Conservation (phyloP, 2,888 invertebrate species). For the Chouioia cunea region DNA sequence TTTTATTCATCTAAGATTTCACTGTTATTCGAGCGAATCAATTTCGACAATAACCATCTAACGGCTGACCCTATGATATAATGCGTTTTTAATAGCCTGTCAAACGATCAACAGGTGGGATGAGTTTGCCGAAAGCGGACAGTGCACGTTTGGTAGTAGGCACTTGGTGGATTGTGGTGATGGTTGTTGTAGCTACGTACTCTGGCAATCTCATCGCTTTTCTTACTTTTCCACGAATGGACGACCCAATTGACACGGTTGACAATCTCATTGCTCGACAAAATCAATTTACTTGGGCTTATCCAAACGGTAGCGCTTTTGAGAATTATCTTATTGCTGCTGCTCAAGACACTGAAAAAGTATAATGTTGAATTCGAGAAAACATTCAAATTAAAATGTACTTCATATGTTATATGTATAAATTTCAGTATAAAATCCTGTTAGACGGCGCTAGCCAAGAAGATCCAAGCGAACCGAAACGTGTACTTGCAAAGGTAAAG, state of each 20-base stretch:
- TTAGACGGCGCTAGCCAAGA: constrained; percentile 71
- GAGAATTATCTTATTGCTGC: constrained; percentile 76
- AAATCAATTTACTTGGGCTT: constrained; percentile 80
- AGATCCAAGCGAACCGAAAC: constrained; percentile 53
- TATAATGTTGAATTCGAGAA: background rate
- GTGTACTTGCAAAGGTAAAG: constrained; percentile 73
- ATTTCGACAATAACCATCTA: constrained; percentile 1
- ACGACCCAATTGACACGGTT: constrained; percentile 78
- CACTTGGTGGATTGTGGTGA: constrained; percentile 92
- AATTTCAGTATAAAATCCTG: constrained; percentile 71
- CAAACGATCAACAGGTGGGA: constrained; percentile 77
- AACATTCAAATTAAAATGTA: background rate
- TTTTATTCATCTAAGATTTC: background rate
- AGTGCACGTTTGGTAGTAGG: constrained; percentile 89
- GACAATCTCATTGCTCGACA: constrained; percentile 74
- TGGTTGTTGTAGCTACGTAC: constrained; percentile 91
- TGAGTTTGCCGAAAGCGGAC: constrained; percentile 86
- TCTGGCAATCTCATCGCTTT: constrained; percentile 94
- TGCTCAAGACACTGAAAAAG: constrained; percentile 72
- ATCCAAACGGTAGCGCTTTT: constrained; percentile 81
- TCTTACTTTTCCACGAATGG: constrained; percentile 89
- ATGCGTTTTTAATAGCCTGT: background rate
- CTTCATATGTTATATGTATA: background rate
- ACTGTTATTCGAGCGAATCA: background rate
- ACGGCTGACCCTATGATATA: background rate